Evolutionary conservation across 2,888 invertebrate species (phyloP), one percentile per base, ranked within the genome.

Genomic region (Drosophila eohydei): DNA sequence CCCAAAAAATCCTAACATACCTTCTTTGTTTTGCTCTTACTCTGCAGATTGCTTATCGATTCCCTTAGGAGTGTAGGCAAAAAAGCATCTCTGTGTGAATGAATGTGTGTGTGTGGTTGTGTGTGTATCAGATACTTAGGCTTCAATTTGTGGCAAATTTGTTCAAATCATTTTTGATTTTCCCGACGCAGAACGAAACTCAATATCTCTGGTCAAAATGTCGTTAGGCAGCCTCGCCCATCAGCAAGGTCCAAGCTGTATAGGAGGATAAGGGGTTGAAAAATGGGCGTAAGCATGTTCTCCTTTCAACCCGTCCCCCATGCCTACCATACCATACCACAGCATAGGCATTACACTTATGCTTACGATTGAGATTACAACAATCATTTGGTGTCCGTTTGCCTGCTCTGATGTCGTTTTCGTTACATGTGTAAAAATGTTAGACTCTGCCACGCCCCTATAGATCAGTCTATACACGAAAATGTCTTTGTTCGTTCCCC

Each of bases 61-160:
- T 74, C 78, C 79, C 81, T n/a, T 32, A 52, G 81, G 79, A 61
- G 56, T 28, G 21, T 48, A n/a, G 30, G n/a, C 5, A 9, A n/a
- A 30, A 46, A 28, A n/a, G 46, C 28, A 46, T n/a, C 28, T 46
- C 28, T 46, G 46, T 43, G 4, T 21, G n/a, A 21, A 7, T 41
- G 5, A 9, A 5, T 41, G 16, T 16, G 8, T 16, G 8, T 16
- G 11, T 44, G 3, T n/a, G 9, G n/a, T 0, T 48, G 30, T 70
- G 48, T 56, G 46, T 43, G 34, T n/a, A 34, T 43, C 14, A 43
- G n/a, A 51, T 71, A 59, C 77, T 77, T 70, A 71, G 69, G 64
- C 71, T 69, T 55, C 68, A 75, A 76, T 79, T 80, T 76, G 84
- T 64, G 84, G 71, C 69, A 79, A 84, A 79, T 84, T 83, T 81